phyloP scores from a whole-genome alignment of 1,140 invertebrate genomes.

The Danaus plexippus region DNA sequence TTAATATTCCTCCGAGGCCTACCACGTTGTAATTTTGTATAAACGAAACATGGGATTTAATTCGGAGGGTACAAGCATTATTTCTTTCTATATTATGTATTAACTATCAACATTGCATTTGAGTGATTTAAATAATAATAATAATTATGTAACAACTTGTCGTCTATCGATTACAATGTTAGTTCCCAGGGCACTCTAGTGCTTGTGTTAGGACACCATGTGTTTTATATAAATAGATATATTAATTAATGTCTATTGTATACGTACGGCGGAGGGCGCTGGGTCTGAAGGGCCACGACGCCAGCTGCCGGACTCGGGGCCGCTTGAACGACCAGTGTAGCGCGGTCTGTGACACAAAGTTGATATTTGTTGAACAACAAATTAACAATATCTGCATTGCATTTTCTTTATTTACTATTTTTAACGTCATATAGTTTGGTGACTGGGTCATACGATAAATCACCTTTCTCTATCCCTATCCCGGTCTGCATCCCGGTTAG shows the following conservation, averaged over 20 bases:
- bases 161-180: too few relatives aligned
- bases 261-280: conserved; percentile 43
- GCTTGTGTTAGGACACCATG: too few relatives aligned
- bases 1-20: too few relatives aligned
- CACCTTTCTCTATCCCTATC: conserved; percentile 33
- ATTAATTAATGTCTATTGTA: conserved; percentile 3
- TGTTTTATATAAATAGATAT: background rate
- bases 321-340: conserved; percentile 53
- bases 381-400: background rate
- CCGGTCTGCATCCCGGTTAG: conserved; percentile 35
- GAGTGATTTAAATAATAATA: too few relatives aligned
- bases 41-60: conserved; percentile 1
- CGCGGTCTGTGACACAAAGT: conserved; percentile 35
- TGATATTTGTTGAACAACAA: background rate
- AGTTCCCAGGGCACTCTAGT: too few relatives aligned
- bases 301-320: conserved; percentile 45
- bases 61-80: background rate
- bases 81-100: too few relatives aligned
- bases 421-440: background rate
- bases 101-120: too few relatives aligned
- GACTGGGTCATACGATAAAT: conserved; percentile 1
- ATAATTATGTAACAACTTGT: too few relatives aligned
- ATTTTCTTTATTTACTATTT: conserved; percentile 4
- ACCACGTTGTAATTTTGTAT: background rate
- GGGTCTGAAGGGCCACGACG: conserved; percentile 47